These are phyloP conservation scores for Pemphredon lugubris DNA, from an alignment of 2,888 invertebrate genomes.

Conservation along the genomic window DNA sequence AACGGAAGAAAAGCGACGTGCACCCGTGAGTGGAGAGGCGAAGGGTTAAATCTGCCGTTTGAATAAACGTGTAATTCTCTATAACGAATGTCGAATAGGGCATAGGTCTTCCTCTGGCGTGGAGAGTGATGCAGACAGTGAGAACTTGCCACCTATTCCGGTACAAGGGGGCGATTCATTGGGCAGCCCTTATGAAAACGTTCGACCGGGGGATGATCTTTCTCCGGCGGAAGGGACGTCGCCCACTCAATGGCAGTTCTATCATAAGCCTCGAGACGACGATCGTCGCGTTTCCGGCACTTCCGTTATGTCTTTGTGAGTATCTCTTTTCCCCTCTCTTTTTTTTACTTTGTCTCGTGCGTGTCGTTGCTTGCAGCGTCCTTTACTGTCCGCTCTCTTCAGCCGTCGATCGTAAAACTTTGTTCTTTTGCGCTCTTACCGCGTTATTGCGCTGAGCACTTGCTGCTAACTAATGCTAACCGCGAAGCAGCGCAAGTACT, in stretches of 20 bases:
- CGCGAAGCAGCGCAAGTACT: too few relatives aligned
- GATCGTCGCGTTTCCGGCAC: slow-evolving; percentile 83
- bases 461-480: too few relatives aligned
- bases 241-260: slow-evolving; percentile 83
- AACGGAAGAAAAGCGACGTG: too few relatives aligned
- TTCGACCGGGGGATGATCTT: slow-evolving; percentile 82
- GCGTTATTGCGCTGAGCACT: neutral
- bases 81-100: slow-evolving; percentile 65
- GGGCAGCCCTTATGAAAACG: slow-evolving; percentile 86
- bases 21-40: too few relatives aligned
- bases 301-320: slow-evolving; percentile 84
- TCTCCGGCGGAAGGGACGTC: slow-evolving; percentile 83
- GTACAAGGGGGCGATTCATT: slow-evolving; percentile 83
- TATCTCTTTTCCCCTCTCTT: slow-evolving; percentile 60
- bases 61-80: neutral
- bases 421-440: neutral
- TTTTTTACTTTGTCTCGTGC: slow-evolving; percentile 32
- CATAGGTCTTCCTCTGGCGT: slow-evolving; percentile 78
- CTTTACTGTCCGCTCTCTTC: slow-evolving; percentile 15
- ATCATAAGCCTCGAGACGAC: slow-evolving; percentile 83
- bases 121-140: slow-evolving; percentile 84
- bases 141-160: slow-evolving; percentile 87
- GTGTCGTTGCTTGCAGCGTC: slow-evolving; percentile 76
- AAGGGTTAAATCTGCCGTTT: too few relatives aligned
- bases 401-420: neutral